Evolutionary conservation across 1,140 invertebrate species (phyloP), one percentile per base, ranked within the genome.

Genomic region (Orius laevigatus): DNA sequence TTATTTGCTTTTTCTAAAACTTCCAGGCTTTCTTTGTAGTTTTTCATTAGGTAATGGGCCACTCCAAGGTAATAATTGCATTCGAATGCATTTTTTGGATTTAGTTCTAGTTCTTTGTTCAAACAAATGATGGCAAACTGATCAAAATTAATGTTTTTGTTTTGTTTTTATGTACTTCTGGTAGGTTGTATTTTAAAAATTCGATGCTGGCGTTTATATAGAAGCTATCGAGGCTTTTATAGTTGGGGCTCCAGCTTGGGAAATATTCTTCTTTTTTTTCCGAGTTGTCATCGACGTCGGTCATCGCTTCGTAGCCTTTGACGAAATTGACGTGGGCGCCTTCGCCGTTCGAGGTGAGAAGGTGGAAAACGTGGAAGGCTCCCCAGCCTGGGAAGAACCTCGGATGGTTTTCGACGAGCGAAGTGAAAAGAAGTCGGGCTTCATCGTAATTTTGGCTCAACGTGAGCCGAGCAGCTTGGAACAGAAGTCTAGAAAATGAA

Each of bases 41-140:
- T 20, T 1, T 25, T 32, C 33, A 39, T 38, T 11, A 52, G 20
- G 43, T 52, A 35, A 44, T 52, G 46, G 10, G 46, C 33, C 3
- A 48, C 46, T 11, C 38, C 38, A n/a, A 48, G 25, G 18, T 43
- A 48, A 46, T 52, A 52, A 9, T 18, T 32, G 12, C 9, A 44
- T 16, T 20, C 20, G 14, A 34, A 12, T 12, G 36, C 15, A 20
- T 16, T 19, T 12, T 42, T 10, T 9, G 16, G 15, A 5, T 35
- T 43, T 31, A 16, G 6, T n/a, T 52, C 40, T 2, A 48, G 35
- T 18, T 48, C 51, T 34, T 45, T 44, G 35, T 15, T 33, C 12
- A 52, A 38, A 25, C 39, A 52, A 25, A 48, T 38, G 42, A 48
- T 46, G 9, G 51, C 51, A 43, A 48, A 48, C 51, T 52, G 43